Base-by-base conservation (phyloP, 1,140 invertebrate species). In the Procambarus clarkii region DNA sequence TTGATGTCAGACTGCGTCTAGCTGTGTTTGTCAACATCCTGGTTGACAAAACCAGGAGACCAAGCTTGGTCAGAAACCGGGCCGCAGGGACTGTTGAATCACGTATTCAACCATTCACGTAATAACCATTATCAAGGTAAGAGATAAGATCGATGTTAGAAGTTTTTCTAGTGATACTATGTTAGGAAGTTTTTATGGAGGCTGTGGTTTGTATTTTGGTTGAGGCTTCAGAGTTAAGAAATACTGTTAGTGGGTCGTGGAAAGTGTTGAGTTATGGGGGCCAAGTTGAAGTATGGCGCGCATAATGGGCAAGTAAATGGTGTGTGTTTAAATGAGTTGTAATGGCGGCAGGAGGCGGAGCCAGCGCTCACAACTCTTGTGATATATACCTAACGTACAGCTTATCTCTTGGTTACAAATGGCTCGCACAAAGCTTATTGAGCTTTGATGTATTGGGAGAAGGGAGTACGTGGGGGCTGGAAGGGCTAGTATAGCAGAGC, bases 311-410 rank as follows among this genome's bases (percentile, higher is more conserved):
- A 69, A 64, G 81, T 83, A 64, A 83, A 83, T 83, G 81, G 81
- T 64, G 81, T 83, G 81, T 69, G 81, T 11, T 18, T 45, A 64
- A 83, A 83, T 69, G 81, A 83, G 54, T 11, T 44, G 50, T 82
- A 82, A 83, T 64, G 69, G 54, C 24, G 34, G 81, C 34, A 69
- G 58, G 58, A 44, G 58, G 81, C 34, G 81, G 81, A 60, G 58
- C 24, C 24, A 34, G 69, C n/a, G 15, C 69, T 74, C 69, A 34
- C 5, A 74, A 74, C n/a, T n/a, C 24, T 8, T 2, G 69, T 74
- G 69, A 74, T 74, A 34, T 74, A 74, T 74, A 11, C 34, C 7
- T 34, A 24, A 34, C 34, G 69, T 74, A 74, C 69, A n/a, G n/a
- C 69, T 74, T 34, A 34, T 74, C 69, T 74, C 69, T 7, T 74